phyloP scores from a whole-genome alignment of 2,888 invertebrate genomes.

The Lasius platythorax region DNA sequence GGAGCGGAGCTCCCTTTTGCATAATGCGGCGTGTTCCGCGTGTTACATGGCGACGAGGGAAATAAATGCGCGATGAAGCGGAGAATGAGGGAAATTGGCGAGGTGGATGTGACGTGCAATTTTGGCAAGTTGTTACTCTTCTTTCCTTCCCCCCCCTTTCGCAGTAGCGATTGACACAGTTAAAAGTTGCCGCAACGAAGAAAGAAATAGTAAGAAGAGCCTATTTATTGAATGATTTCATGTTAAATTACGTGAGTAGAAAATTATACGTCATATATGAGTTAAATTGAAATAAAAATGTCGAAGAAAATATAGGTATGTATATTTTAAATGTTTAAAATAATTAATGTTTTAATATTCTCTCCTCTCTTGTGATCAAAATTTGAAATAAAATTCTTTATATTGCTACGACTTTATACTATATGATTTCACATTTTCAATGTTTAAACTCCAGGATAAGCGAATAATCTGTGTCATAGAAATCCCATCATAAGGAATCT shows the following conservation, averaged over 20 bases:
- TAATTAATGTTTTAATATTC: not conserved
- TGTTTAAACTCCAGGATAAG: not conserved
- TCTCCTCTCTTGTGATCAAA: not conserved
- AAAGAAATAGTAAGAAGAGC: not conserved
- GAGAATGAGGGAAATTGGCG: slow-evolving; percentile 20
- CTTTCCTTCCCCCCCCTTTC: not conserved
- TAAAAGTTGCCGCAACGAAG: not conserved
- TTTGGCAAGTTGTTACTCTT: slow-evolving; percentile 5
- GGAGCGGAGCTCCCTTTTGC: slow-evolving; percentile 30
- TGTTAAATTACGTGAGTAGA: not conserved
- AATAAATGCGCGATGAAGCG: slow-evolving; percentile 50
- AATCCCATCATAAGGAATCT: slow-evolving; percentile 5
- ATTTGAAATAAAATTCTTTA: not conserved
- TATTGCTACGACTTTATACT: not conserved
- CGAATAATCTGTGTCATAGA: slow-evolving; percentile 10
- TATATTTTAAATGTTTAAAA: not conserved
- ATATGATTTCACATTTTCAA: not conserved
- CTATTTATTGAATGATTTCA: not conserved
- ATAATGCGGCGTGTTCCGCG: slow-evolving; percentile 45
- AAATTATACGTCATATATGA: not conserved
- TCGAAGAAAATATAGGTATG: not conserved
- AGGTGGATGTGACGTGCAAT: slow-evolving; percentile 26
- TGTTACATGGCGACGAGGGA: slow-evolving; percentile 32
- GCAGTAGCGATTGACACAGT: slow-evolving; percentile 8
- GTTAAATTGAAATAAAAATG: not conserved